These are phyloP conservation scores for human DNA, from an alignment of 2,113 vertebrate species.

Conservation along the genomic window DNA sequence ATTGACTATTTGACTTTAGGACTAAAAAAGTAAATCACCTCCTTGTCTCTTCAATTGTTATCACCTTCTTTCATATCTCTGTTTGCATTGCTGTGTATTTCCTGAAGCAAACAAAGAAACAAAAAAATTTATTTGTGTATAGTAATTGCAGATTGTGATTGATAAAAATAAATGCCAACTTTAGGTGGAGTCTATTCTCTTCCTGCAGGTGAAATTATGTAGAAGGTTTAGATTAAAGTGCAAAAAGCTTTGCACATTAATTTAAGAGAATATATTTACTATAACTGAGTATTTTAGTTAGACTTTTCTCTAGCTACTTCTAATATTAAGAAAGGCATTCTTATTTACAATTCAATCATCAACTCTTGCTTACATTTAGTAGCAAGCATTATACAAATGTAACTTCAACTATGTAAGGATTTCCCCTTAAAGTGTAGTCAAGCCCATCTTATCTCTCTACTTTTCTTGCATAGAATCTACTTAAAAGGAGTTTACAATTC, in stretches of 20 bases:
- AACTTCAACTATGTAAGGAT: background rate
- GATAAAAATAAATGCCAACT: slow-evolving; percentile 65
- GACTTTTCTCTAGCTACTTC: background rate
- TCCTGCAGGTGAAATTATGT: slow-evolving; percentile 15
- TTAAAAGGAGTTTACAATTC: background rate
- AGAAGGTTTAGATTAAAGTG: slow-evolving; percentile 43
- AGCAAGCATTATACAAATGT: background rate
- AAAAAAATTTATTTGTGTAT: slow-evolving; percentile 44
- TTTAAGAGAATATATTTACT: slow-evolving; percentile 19
- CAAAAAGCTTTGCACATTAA: slow-evolving; percentile 8
- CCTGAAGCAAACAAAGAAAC: slow-evolving; percentile 63
- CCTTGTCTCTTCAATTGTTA: slow-evolving; percentile 63
- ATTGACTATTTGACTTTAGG: slow-evolving; percentile 59
- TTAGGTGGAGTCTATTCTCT: slow-evolving; percentile 30
- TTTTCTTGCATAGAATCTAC: background rate
- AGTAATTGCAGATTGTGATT: slow-evolving; percentile 67
- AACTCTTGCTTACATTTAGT: background rate
- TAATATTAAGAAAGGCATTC: background rate
- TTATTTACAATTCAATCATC: background rate
- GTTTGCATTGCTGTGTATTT: slow-evolving; percentile 56
- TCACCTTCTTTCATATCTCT: slow-evolving; percentile 63
- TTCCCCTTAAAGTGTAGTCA: background rate
- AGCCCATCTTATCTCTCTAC: background rate
- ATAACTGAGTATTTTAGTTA: background rate
- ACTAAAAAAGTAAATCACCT: slow-evolving; percentile 57